These are phyloP conservation scores for Perizoma affinitatum DNA, from an alignment of 2,888 invertebrate species.

Conservation along the genomic window DNA sequence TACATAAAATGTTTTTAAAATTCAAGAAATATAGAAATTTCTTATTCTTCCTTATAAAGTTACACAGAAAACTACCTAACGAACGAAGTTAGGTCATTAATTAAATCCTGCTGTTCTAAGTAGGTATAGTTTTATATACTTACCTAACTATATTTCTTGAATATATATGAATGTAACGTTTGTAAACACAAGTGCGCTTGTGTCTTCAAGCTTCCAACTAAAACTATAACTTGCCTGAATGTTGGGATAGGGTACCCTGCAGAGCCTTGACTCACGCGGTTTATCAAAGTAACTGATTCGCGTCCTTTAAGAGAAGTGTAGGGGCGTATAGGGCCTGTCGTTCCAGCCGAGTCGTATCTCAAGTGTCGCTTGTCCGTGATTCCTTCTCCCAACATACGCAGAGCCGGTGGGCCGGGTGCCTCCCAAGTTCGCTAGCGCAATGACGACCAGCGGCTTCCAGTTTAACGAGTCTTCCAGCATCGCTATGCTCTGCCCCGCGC, in stretches of 20 bases:
- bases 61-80: too few species aligned
- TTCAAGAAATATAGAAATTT: constrained; percentile 41
- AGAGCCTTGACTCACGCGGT: constrained; percentile 77
- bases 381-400: constrained; percentile 85
- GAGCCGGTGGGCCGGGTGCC: constrained; percentile 87
- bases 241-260: constrained; percentile 99
- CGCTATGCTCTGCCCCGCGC: constrained; percentile 88
- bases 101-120: constrained; percentile 1
- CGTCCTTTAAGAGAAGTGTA: constrained; percentile 48
- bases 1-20: constrained; percentile 7
- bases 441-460: constrained; percentile 86
- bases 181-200: constrained; percentile 58
- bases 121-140: background rate
- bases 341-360: constrained; percentile 34
- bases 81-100: too few species aligned
- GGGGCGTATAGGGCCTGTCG: constrained; percentile 51
- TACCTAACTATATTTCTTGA: constrained; percentile 30
- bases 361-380: constrained; percentile 62
- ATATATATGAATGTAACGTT: constrained; percentile 35
- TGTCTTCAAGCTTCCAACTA: constrained; percentile 57
- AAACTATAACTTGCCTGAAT: constrained; percentile 91
- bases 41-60: too few species aligned
- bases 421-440: constrained; percentile 85
- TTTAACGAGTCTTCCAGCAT: constrained; percentile 77
- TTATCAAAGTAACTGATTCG: constrained; percentile 32